A percentile compares a stretch with the other conserved stretches of the same genome.
Conservation (phyloP, 92 coral and sea anemone genomes). For the Pocillopora grandis region DNA sequence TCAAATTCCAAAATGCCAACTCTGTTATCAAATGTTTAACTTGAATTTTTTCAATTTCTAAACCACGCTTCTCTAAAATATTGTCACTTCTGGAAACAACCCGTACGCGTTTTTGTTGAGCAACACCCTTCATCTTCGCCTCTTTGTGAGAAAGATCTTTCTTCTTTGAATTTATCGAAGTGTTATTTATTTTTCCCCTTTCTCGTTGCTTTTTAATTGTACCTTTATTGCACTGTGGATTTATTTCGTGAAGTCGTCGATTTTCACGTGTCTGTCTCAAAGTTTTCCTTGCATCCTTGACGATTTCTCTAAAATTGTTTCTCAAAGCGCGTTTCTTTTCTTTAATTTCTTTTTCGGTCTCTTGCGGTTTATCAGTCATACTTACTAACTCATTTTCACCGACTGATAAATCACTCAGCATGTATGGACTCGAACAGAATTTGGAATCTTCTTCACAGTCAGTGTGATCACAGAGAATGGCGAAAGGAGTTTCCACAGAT, state of each 20-base stretch:
- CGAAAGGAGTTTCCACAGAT: not conserved
- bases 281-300: slow-evolving; percentile 57
- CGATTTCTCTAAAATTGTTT: slow-evolving; percentile 39
- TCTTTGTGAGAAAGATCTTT: not conserved
- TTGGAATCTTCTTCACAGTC: not conserved
- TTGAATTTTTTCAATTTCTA: slow-evolving; percentile 47
- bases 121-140: not conserved
- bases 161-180: slow-evolving; percentile 4
- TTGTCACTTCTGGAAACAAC: not conserved
- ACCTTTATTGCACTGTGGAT: not conserved
- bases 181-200: not conserved
- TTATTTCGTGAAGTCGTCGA: slow-evolving; percentile 23
- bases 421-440: not conserved
- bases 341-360: slow-evolving; percentile 46
- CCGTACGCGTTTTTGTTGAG: not conserved
- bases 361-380: not conserved
- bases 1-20: slow-evolving; percentile 50
- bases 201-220: not conserved
- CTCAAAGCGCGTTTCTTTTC: slow-evolving; percentile 50
- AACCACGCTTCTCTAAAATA: slow-evolving; percentile 17
- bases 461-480: not conserved
- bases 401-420: not conserved
- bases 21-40: slow-evolving; percentile 58
- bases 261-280: slow-evolving; percentile 43
- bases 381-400: not conserved